Percentiles rank a stretch among this genome's conserved stretches.
Conservation (phyloP, 2,888 invertebrate genomes). For the Trachelus iudaicus region DNA sequence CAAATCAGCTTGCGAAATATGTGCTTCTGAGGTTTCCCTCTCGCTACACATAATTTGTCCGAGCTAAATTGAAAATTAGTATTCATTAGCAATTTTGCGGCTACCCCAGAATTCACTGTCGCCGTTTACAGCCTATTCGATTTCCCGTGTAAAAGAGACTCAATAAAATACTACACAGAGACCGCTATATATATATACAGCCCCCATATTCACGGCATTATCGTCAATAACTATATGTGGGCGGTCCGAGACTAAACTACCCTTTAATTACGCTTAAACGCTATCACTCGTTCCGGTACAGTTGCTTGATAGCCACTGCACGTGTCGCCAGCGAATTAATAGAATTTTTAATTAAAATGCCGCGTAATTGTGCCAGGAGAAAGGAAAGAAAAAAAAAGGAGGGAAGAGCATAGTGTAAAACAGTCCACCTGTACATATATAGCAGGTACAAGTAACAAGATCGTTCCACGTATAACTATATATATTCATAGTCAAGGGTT, state of each 20-base stretch:
- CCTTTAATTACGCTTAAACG: not conserved
- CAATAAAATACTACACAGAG: not conserved
- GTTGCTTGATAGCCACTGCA: not conserved
- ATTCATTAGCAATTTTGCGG: slow-evolving; percentile 24
- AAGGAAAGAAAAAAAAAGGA: not conserved
- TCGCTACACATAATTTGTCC: too few species aligned
- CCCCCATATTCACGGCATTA: not conserved
- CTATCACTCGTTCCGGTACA: not conserved
- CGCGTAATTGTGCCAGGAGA: slow-evolving; percentile 42
- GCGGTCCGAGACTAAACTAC: not conserved
- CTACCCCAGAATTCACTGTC: slow-evolving; percentile 1
- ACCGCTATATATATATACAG: not conserved
- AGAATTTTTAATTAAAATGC: slow-evolving; percentile 60
- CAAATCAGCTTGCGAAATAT: not conserved
- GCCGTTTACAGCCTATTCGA: slow-evolving; percentile 2
- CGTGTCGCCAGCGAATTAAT: slow-evolving; percentile 38
- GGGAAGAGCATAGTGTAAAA: not conserved
- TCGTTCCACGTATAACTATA: not conserved
- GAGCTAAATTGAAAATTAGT: slow-evolving; percentile 31
- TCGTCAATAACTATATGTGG: not conserved
- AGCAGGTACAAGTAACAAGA: not conserved
- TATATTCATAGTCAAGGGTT: not conserved
- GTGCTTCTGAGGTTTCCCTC: not conserved
- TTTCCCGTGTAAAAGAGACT: not conserved
- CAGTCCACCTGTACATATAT: not conserved